A percentile compares a stretch with the other conserved stretches of the same genome.
These are phyloP conservation scores for Erebia palarica DNA, from an alignment of 2,888 invertebrate genomes.

Conservation along the genomic window DNA sequence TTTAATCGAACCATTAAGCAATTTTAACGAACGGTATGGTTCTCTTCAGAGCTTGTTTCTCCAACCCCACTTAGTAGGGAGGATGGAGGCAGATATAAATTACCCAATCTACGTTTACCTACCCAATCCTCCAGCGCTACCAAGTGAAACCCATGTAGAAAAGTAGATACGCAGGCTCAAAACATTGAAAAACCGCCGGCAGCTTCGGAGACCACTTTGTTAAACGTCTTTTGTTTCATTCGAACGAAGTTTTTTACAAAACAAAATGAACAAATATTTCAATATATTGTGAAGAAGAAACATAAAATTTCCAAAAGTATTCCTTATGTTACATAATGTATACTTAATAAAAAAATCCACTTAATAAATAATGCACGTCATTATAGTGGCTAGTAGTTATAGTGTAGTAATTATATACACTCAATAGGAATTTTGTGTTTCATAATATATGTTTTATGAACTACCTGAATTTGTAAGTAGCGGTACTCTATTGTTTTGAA, in stretches of 20 bases:
- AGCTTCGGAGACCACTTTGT: constrained; percentile 56
- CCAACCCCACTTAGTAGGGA: constrained; percentile 52
- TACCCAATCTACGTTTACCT: constrained; percentile 79
- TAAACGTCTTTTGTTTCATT: constrained; percentile 30
- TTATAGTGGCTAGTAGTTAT: too few species aligned
- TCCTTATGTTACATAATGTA: too few species aligned
- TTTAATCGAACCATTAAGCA: constrained; percentile 76
- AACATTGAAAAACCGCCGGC: constrained; percentile 59
- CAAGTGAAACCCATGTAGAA: constrained; percentile 64
- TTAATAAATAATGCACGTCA: too few species aligned
- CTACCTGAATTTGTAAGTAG: neutral
- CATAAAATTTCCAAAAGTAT: neutral
- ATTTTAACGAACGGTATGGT: constrained; percentile 73
- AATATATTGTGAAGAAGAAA: neutral
- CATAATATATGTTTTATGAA: too few species aligned
- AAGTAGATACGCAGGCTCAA: constrained; percentile 68
- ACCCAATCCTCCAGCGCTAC: constrained; percentile 73
- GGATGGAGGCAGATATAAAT: constrained; percentile 77
- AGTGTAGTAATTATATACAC: too few species aligned
- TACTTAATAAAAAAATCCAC: too few species aligned
- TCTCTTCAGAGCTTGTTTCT: constrained; percentile 65
- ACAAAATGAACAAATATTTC: neutral
- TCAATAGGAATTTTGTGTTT: too few species aligned
- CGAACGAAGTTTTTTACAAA: neutral
- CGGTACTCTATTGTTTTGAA: constrained; percentile 8